phyloP scores from a whole-genome alignment of 2,888 invertebrate genomes.

The Pandemis corylana region DNA sequence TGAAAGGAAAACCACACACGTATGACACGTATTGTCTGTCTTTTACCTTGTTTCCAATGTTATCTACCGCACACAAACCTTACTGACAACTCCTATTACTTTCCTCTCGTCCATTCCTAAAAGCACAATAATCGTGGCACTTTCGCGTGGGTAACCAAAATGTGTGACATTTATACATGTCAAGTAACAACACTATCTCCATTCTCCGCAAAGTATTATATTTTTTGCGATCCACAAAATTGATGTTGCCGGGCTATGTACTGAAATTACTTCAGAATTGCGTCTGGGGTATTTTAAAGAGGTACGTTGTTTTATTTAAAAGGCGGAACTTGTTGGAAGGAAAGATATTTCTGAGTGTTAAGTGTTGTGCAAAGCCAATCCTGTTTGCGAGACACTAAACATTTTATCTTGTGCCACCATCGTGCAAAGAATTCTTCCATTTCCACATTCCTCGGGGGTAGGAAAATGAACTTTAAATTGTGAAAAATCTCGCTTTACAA shows the following conservation, averaged over 20 bases:
- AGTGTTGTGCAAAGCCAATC: neutral
- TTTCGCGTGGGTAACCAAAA: slow-evolving; percentile 20
- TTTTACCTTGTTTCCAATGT: neutral
- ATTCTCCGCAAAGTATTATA: slow-evolving; percentile 29
- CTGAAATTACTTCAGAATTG: neutral
- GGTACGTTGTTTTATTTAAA: neutral
- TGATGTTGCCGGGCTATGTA: neutral
- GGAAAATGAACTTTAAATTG: slow-evolving; percentile 19
- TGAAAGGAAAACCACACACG: neutral
- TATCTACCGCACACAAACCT: slow-evolving; percentile 1
- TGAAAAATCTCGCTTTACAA: slow-evolving; percentile 32
- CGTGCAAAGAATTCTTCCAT: neutral
- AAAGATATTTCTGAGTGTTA: neutral
- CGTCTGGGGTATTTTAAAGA: neutral
- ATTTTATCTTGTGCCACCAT: neutral
- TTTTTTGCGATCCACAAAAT: slow-evolving; percentile 23
- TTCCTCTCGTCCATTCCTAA: slow-evolving; percentile 14
- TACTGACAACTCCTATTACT: slow-evolving; percentile 13
- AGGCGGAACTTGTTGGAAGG: neutral
- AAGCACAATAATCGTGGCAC: slow-evolving; percentile 30
- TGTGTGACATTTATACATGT: slow-evolving; percentile 37
- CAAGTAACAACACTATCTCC: slow-evolving; percentile 32
- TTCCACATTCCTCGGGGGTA: slow-evolving; percentile 9
- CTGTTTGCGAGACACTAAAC: neutral
- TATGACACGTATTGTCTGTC: neutral